These are phyloP conservation scores for Chaenocephalus aceratus DNA, from an alignment of 2,113 vertebrate species.

Conservation along the genomic window DNA sequence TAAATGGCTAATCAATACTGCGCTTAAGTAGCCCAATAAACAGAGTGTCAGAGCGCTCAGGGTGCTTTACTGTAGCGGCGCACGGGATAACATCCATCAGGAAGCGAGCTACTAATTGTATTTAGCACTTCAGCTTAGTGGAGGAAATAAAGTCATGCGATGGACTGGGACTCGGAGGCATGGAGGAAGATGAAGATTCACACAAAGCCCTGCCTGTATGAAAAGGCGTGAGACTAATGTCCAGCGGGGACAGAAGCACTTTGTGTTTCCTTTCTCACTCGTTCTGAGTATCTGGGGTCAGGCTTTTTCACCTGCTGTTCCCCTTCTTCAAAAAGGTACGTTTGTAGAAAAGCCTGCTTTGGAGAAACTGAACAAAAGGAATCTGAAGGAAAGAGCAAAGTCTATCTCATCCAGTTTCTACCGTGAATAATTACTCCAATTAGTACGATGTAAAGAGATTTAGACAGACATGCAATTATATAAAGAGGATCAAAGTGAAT, in stretches of 20 bases:
- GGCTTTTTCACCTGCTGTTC: not conserved
- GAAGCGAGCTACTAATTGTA: not conserved
- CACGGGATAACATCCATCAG: not conserved
- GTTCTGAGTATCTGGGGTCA: not conserved
- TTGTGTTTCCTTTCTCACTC: not conserved
- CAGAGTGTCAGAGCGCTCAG: not conserved
- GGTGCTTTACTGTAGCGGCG: not conserved
- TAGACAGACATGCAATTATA: too few relatives aligned
- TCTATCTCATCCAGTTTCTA: not conserved
- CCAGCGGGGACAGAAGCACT: not conserved
- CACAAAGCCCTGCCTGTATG: not conserved
- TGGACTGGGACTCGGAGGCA: not conserved
- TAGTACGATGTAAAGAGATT: not conserved
- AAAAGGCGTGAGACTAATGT: not conserved
- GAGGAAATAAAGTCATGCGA: not conserved
- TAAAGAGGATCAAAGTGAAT: too few relatives aligned
- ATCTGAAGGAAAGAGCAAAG: not conserved
- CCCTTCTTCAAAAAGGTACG: not conserved
- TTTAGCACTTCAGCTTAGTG: not conserved
- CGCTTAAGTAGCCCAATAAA: conserved; percentile 2
- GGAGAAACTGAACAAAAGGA: not conserved
- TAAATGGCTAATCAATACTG: not conserved
- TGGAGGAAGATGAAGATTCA: not conserved
- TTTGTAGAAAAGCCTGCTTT: too few relatives aligned
- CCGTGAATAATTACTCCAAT: not conserved